Conservation (phyloP, 2,797 vertebrate species). For the Danio aesculapii region DNA sequence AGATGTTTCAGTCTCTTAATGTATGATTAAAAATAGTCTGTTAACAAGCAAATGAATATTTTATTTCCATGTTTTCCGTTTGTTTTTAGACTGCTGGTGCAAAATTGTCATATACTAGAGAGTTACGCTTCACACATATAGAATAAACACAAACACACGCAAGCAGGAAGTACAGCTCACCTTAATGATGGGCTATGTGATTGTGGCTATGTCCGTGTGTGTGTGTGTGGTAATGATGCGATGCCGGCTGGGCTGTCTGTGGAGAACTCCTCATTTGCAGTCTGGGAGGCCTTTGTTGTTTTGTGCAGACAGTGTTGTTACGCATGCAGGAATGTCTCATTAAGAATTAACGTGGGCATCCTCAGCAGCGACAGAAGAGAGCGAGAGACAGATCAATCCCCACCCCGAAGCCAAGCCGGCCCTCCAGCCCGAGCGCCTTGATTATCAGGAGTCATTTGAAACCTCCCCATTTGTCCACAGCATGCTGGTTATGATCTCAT, state of each 20-base stretch:
- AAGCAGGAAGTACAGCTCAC: conserved; percentile 58
- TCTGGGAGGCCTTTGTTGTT: conserved; percentile 78
- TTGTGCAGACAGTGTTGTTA: conserved; percentile 78
- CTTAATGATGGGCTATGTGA: conserved; percentile 60
- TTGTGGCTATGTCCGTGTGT: conserved; percentile 19
- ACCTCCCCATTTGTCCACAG: conserved; percentile 80
- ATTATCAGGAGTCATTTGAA: conserved; percentile 72
- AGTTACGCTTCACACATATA: conserved; percentile 35
- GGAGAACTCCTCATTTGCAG: conserved; percentile 67
- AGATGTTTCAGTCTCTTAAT: too few relatives aligned
- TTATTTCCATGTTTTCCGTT: not conserved
- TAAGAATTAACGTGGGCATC: conserved; percentile 87
- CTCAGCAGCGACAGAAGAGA: conserved; percentile 74
- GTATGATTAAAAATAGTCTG: conserved; percentile 4
- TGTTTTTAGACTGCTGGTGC: not conserved
- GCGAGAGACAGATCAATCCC: conserved; percentile 53
- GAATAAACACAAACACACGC: conserved; percentile 46
- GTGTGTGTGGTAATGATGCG: conserved; percentile 64
- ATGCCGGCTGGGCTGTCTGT: conserved; percentile 61
- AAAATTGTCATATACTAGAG: conserved; percentile 25
- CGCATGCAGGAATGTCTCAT: conserved; percentile 85
- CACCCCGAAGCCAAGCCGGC: conserved; percentile 40
- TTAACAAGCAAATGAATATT: not conserved
- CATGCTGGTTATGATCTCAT: conserved; percentile 82
- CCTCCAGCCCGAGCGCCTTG: conserved; percentile 78